Conservation (phyloP, 1,140 invertebrate species). For the Spodoptera frugiperda region DNA sequence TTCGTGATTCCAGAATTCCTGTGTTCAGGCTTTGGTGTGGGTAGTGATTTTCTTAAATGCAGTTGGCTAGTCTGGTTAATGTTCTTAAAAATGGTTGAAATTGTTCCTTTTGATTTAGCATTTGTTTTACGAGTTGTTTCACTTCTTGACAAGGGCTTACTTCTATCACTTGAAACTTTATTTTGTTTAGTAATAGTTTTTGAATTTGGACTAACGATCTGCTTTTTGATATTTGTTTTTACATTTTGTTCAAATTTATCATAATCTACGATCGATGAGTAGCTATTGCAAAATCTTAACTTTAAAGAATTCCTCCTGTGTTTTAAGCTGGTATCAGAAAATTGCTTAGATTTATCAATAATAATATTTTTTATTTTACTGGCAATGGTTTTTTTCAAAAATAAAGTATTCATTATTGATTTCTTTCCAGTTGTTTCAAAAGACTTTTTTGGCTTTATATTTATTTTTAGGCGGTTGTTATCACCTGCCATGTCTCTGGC, state of each 20-base stretch:
- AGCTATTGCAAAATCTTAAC: constrained; percentile 6
- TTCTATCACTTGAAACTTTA: not conserved
- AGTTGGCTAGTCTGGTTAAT: too few relatives aligned
- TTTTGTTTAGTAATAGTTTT: constrained; percentile 1
- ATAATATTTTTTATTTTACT: constrained; percentile 15
- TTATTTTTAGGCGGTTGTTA: not conserved
- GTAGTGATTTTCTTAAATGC: not conserved
- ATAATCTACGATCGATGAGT: constrained; percentile 1
- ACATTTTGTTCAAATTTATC: constrained; percentile 8
- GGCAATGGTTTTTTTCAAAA: not conserved
- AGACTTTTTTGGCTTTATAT: not conserved
- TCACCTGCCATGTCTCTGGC: constrained; percentile 2
- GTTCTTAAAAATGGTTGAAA: too few relatives aligned
- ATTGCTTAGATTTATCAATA: constrained; percentile 18
- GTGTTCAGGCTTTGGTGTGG: not conserved
- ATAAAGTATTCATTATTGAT: not conserved
- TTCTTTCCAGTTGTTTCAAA: not conserved
- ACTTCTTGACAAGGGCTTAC: not conserved
- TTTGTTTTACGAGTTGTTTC: too few relatives aligned
- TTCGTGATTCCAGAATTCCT: not conserved
- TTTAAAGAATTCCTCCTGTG: constrained; percentile 26
- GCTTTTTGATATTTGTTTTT: not conserved
- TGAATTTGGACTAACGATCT: not conserved
- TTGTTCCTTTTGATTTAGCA: too few relatives aligned
- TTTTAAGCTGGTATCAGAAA: constrained; percentile 22